Percentiles rank a stretch among this genome's conserved stretches.
These are phyloP conservation scores for Pelochelys cantorii DNA, from an alignment of 2,797 vertebrate species.

Conservation along the genomic window DNA sequence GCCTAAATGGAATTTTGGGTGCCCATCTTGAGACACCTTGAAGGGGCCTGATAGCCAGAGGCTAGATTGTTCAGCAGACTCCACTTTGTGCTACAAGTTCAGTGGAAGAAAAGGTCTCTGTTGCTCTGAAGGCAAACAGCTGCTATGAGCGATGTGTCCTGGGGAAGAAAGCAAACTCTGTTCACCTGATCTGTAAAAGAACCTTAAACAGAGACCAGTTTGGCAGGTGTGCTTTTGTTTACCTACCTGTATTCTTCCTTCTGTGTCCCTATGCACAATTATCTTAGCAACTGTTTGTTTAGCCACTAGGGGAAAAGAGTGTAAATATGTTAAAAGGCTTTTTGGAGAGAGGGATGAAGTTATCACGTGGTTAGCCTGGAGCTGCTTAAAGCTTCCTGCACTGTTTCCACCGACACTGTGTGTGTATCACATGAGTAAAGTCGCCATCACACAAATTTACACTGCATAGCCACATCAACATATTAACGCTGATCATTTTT, in stretches of 20 bases:
- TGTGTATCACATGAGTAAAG: background rate
- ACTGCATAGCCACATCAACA: background rate
- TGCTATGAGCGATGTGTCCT: background rate
- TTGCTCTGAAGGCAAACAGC: background rate
- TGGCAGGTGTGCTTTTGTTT: background rate
- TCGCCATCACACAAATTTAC: background rate
- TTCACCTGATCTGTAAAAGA: background rate
- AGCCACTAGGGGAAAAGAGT: background rate
- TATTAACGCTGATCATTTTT: background rate
- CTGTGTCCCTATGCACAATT: background rate
- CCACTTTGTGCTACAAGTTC: background rate
- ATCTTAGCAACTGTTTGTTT: accelerated
- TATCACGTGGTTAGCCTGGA: background rate
- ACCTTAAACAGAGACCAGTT: background rate
- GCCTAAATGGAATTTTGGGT: accelerated
- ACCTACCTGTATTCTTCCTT: background rate
- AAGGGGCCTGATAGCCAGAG: background rate
- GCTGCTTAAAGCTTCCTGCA: background rate
- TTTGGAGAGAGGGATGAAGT: background rate
- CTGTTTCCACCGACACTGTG: background rate
- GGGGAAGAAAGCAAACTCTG: background rate
- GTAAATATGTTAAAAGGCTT: background rate
- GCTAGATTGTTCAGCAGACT: background rate
- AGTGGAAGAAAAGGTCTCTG: accelerated
- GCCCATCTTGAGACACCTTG: background rate